phyloP scores from a whole-genome alignment of 2,888 invertebrate species.

The Hetaerina titia region DNA sequence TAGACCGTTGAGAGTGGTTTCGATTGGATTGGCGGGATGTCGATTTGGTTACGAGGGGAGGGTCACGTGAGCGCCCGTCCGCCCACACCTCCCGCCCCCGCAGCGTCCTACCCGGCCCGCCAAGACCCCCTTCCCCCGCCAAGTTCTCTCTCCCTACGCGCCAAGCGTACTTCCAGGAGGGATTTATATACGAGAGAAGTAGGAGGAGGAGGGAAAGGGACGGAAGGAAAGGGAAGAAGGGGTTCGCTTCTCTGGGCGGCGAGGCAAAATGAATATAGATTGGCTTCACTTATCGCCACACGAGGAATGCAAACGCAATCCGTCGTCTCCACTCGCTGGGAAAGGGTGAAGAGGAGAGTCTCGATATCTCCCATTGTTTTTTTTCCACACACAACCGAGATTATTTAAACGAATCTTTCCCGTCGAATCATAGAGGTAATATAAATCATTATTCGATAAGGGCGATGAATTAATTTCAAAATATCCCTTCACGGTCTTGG shows the following conservation, averaged over 20 bases:
- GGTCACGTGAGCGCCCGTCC: not conserved
- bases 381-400: too few relatives aligned
- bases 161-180: too few relatives aligned
- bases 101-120: too few relatives aligned
- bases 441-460: too few relatives aligned
- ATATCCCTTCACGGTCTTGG: too few relatives aligned
- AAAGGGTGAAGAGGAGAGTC: not conserved
- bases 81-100: not conserved
- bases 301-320: conserved; percentile 18
- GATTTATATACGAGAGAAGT: too few relatives aligned
- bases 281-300: conserved; percentile 17
- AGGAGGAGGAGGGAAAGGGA: not conserved
- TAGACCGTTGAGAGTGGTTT: not conserved
- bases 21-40: not conserved
- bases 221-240: not conserved
- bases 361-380: too few relatives aligned
- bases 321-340: not conserved
- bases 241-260: not conserved
- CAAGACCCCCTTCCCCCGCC: too few relatives aligned
- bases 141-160: too few relatives aligned
- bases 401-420: too few relatives aligned
- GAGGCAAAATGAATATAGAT: conserved; percentile 32
- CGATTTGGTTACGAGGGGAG: not conserved
- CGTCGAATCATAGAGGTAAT: too few relatives aligned
- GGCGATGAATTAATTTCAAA: too few relatives aligned